Evolutionary conservation across 37 sponge, comb jelly and placozoan genomes (phyloP), one percentile per base, ranked within the genome.

Genomic region (Bolinopsis microptera): DNA sequence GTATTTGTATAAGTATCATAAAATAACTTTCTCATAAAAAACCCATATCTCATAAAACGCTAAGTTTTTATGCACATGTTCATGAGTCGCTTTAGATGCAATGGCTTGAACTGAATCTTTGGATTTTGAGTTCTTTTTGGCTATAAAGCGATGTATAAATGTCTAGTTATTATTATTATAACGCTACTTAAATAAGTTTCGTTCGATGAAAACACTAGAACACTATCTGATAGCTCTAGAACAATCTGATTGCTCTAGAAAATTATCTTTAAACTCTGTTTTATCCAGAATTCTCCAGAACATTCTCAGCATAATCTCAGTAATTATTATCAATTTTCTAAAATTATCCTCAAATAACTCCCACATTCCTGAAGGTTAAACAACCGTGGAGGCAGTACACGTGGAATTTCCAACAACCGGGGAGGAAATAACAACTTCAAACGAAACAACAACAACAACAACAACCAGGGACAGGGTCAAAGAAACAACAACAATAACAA

Each of bases 401-500:
- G 80, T 28, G 80, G 80, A 0, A 21, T 77, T 1, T 77, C 80
- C 18, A 77, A 35, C 80, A 77, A 77, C 80, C 33, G 80, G 1
- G 33, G 80, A 21, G 80, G 80, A 35, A 32, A 32, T 33, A 77
- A 32, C 80, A 77, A 77, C 80, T 35, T 5, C 25, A 22, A 5
- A n/a, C 1, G 74, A 28, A 70, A 70, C 74, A 70, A 70, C 37
- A 21, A 77, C 80, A 77, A 35, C 35, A 48, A 48, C 13, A 48
- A 5, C 61, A 48, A 48, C 61, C 5, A 48, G 9, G 9, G 13
- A 13, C 61, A 48, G 61, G 61, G 61, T 18, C 61, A 48, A 13
- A 9, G 33, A 32, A 77, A 77, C 80, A 21, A 32, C 80, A 77
- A 32, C 32, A 77, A 77, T 36, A 77, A 35, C 80, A 77, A 77